Base-by-base conservation (phyloP, 2,797 vertebrate species). In the Sparus aurata region DNA sequence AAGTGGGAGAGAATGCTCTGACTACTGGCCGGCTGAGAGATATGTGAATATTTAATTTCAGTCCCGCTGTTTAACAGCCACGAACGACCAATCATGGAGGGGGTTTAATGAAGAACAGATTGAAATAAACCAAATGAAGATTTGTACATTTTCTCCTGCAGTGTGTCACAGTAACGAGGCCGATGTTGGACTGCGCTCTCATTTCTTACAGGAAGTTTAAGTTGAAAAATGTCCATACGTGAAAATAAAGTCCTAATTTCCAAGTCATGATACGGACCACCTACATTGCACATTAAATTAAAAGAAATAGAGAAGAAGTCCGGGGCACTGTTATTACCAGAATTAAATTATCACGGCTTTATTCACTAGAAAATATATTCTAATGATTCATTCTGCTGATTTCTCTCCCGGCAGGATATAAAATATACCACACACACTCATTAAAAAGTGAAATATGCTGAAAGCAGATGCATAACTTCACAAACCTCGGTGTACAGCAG, bases 1-100 rank as follows among this genome's bases (percentile, higher is more conserved):
- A 65, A n/a, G 57, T 73, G 47, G 67, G 61, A 25, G 55, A 22
- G 30, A 79, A 71, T 23, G 61, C 41, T 71, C 64, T 49, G 66
- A 49, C 30, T 54, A 12, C 30, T n/a, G 0, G 0, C 54, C 45
- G 27, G 49, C 41, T 60, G 17, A 20, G 52, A 77, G 59, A 52
- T 30, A n/a, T 62, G 60, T 34, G 4, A 76, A 43, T 68, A 52
- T 85, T 72, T 66, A 41, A 55, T 69, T 61, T 66, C 25, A 6
- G 20, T 58, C 53, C 69, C 61, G 50, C 65, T 59, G 46, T 79
- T 79, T 68, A 75, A 77, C 22, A 27, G 2, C 38, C 8, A 1
- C 12, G 20, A 49, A 43, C 0, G 1, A 73, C 49, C 11, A 49
- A n/a, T 34, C 7, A 17, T 9, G 34, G 34, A 3, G 12, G 17